phyloP scores from a whole-genome alignment of 2,113 vertebrate species.

The Indri indri region DNA sequence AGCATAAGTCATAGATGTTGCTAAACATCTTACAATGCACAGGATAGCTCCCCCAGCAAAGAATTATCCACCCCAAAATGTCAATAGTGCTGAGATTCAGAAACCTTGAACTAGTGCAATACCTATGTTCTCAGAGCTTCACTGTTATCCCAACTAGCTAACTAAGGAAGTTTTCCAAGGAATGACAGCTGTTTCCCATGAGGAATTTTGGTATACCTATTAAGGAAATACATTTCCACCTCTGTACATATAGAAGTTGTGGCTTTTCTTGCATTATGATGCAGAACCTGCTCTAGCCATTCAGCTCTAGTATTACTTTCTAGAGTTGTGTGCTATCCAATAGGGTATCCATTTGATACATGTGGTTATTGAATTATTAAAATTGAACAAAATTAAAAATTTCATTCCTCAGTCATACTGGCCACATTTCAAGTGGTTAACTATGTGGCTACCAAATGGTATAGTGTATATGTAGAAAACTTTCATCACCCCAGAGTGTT shows the following conservation, averaged over 20 bases:
- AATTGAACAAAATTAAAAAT: not conserved
- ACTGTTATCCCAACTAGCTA: not conserved
- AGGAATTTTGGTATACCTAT: not conserved
- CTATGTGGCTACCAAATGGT: not conserved
- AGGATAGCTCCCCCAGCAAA: not conserved
- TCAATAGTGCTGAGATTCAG: not conserved
- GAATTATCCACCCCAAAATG: no score
- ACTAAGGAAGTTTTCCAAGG: not conserved
- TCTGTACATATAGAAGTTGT: not conserved
- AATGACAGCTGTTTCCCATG: not conserved
- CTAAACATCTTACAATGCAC: not conserved
- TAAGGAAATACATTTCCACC: not conserved
- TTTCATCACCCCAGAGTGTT: not conserved
- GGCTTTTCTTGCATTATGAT: not conserved
- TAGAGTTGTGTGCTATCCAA: not conserved
- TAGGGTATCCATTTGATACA: not conserved
- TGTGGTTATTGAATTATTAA: not conserved
- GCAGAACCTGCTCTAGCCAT: not conserved
- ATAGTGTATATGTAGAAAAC: not conserved
- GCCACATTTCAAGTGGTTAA: not conserved
- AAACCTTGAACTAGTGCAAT: no score
- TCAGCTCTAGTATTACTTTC: not conserved
- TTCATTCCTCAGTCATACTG: not conserved
- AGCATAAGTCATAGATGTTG: not conserved
- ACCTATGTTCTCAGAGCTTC: not conserved